These are phyloP conservation scores for Palloptera scutellata DNA, from an alignment of 2,888 invertebrate species.

Conservation along the genomic window DNA sequence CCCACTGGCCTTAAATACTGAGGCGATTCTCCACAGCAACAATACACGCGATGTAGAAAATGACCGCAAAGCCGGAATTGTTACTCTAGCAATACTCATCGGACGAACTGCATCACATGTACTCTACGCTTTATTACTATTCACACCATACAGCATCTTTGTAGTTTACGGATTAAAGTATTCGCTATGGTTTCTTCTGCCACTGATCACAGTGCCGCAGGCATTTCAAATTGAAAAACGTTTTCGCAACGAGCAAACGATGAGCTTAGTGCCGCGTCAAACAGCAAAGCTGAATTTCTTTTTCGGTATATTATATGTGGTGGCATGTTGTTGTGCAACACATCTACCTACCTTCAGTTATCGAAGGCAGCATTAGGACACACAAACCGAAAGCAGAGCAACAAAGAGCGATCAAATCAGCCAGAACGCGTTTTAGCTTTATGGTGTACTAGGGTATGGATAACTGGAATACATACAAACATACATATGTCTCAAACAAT, in stretches of 20 bases:
- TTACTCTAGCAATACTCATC: conserved; percentile 92
- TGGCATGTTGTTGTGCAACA: conserved; percentile 78
- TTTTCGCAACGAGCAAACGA: conserved; percentile 80
- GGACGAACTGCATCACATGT: conserved; percentile 92
- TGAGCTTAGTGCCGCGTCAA: conserved; percentile 84
- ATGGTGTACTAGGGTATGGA: too few relatives aligned
- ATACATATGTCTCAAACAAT: too few relatives aligned
- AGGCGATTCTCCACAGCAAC: conserved; percentile 94
- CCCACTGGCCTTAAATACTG: conserved; percentile 91
- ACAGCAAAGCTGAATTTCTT: conserved; percentile 91
- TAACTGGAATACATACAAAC: too few relatives aligned
- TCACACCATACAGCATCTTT: conserved; percentile 90
- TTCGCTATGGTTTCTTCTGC: conserved; percentile 88
- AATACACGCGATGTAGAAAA: conserved; percentile 91
- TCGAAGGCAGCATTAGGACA: conserved; percentile 43
- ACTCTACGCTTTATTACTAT: conserved; percentile 86
- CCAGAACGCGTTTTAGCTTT: too few relatives aligned
- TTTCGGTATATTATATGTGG: conserved; percentile 88
- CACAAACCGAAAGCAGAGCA: neutral
- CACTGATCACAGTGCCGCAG: conserved; percentile 83
- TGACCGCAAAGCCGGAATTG: conserved; percentile 89
- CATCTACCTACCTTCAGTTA: conserved; percentile 67
- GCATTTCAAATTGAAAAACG: conserved; percentile 91
- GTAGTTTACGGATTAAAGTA: conserved; percentile 85
- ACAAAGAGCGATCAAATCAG: too few relatives aligned